A percentile compares a stretch with the other conserved stretches of the same genome.
These are phyloP conservation scores for Acanthurus tractus DNA, from an alignment of 2,797 vertebrate genomes.

Conservation along the genomic window DNA sequence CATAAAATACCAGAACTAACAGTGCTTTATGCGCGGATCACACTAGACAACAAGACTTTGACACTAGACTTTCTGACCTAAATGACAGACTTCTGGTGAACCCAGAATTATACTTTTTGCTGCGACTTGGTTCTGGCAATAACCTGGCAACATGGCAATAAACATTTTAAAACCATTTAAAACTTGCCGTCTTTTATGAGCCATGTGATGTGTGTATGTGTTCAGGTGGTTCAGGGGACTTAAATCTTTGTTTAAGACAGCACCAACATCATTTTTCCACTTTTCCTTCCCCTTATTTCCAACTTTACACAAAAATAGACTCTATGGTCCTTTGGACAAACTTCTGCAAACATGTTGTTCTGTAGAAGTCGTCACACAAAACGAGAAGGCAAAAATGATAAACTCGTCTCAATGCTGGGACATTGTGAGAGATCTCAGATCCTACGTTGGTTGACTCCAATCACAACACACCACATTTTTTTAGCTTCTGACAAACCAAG, in stretches of 20 bases:
- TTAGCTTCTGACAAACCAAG: constrained; percentile 2
- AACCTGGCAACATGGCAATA: not conserved
- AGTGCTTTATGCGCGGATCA: not conserved
- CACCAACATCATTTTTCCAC: not conserved
- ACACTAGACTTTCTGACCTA: too few species aligned
- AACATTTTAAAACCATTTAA: not conserved
- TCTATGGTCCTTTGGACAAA: not conserved
- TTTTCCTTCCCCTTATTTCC: not conserved
- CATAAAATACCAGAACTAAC: not conserved
- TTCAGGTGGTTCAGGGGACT: not conserved
- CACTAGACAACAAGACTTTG: too few species aligned
- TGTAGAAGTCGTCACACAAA: not conserved
- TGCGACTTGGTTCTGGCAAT: too few species aligned
- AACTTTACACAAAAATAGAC: not conserved
- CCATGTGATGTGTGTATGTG: not conserved
- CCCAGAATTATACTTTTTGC: not conserved
- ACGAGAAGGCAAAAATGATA: not conserved
- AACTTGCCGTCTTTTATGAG: not conserved
- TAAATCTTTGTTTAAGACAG: not conserved
- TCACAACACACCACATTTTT: not conserved
- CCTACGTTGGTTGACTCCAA: not conserved
- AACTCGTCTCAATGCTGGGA: not conserved
- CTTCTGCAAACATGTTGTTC: not conserved
- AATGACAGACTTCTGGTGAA: too few species aligned
- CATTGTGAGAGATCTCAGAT: not conserved